Base-by-base conservation (phyloP, 2,888 invertebrate genomes). In the Uloborus plumipes region DNA sequence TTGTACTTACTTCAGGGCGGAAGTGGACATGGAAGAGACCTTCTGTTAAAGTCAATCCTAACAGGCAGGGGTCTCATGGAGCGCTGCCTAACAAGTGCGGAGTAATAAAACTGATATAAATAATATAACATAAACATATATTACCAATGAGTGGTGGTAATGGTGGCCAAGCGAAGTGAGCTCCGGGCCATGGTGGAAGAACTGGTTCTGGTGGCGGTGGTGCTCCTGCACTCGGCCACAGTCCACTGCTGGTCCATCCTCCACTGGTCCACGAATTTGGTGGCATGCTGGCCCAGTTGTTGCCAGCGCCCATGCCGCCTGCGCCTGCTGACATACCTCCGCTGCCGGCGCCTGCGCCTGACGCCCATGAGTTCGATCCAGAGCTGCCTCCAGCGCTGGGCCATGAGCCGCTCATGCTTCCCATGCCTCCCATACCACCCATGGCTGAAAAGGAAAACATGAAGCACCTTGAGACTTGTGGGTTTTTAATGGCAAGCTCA, bases 261-360 rank as follows among this genome's bases (percentile, higher is more conserved):
- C 78, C 84, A 75, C 72, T 82, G 61, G 64, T 85, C 86, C 61
- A 75, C 70, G 66, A 69, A 22, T 67, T 73, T 0, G 83, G 83
- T n/a, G 83, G 77, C 6, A 76, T 77, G 31, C 83, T 83, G 1
- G 76, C 75, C 83, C 83, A 67, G 16, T 88, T 84, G 16, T 88
- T 84, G 20, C 81, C 84, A 16, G 72, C 75, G 22, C 70, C 78
- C 61, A 61, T 59, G 14, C 83, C 66, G 22, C 65, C 53, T n/a
- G 77, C 59, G 15, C 73, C 53, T n/a, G n/a, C 9, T 20, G 47
- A 39, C 39, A 65, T 69, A 50, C 61, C 71, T 47, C 51, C 39
- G 9, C 39, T 11, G 9, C 39, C 67, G 14, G 74, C 81, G 18
- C 69, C 15, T 67, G 77, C 51, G 16, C 85, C 70, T 59, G 77